These are phyloP conservation scores for Leptinotarsa haldemani DNA, from an alignment of 2,888 invertebrate species.

Conservation along the genomic window DNA sequence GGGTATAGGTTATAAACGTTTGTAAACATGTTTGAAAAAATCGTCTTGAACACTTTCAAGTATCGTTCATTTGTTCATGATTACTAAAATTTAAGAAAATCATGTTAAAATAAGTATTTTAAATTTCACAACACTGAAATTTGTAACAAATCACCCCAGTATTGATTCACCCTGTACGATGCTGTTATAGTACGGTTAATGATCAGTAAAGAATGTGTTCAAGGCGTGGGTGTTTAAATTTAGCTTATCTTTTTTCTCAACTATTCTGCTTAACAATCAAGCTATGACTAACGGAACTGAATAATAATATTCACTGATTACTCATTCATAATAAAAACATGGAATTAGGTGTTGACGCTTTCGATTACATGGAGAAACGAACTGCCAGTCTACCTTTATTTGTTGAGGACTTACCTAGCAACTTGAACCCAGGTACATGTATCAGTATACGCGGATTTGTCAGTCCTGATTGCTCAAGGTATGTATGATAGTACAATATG, in stretches of 20 bases:
- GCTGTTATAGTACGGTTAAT: too few relatives aligned
- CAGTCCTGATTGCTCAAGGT: slow-evolving; percentile 55
- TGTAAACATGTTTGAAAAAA: too few relatives aligned
- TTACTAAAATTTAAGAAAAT: too few relatives aligned
- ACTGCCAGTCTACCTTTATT: slow-evolving; percentile 38
- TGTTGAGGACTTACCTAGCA: slow-evolving; percentile 52
- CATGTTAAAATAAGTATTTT: too few relatives aligned
- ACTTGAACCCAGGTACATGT: slow-evolving; percentile 52
- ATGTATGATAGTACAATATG: neutral
- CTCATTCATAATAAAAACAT: slow-evolving; percentile 2
- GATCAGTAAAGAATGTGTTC: neutral
- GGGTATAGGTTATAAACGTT: too few relatives aligned
- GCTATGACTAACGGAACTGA: neutral
- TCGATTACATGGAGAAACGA: slow-evolving; percentile 52
- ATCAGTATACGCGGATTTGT: slow-evolving; percentile 52
- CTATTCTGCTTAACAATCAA: neutral
- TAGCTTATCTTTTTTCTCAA: neutral
- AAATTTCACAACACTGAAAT: too few relatives aligned
- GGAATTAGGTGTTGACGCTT: slow-evolving; percentile 49
- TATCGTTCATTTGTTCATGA: too few relatives aligned
- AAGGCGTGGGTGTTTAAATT: neutral
- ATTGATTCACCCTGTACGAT: too few relatives aligned
- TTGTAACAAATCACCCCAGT: too few relatives aligned
- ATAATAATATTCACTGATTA: neutral
- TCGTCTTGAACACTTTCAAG: too few relatives aligned